Evolutionary conservation across 2,888 invertebrate species (phyloP), one percentile per base, ranked within the genome.

Genomic region (Leptogaster cylindrica): DNA sequence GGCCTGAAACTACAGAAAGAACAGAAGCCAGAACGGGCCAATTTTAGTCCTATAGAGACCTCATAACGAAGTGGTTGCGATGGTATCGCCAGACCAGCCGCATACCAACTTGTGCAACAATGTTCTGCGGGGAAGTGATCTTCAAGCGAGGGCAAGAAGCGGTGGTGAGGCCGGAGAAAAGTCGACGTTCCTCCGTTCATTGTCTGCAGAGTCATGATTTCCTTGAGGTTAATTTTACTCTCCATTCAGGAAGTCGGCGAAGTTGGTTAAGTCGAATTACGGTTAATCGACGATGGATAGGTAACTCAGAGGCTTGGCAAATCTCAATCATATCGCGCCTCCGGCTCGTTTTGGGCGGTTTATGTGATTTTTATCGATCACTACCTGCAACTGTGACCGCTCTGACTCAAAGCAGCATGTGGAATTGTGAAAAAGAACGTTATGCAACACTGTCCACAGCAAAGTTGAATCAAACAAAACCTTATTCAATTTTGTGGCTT

Each of bases 231-330:
- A 39, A 39, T 39, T 39, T 39, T 39, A 12, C 12, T 4, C 3
- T 41, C 41, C 41, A 41, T 41, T 41, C 41, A 41, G 41, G 41
- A 41, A 41, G 41, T 41, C 16, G 18, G n/a, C n/a, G n/a, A n/a
- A n/a, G n/a, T n/a, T n/a, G n/a, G 41, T 41, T 41, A 41, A 41
- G 10, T 41, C 41, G 41, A 41, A 41, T 41, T 41, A 41, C 14
- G 41, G 41, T 41, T 41, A 41, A 41, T 41, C 41, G 41, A 10
- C 16, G 41, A 12, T 5, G 16, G 41, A 36, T 36, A 36, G 10
- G n/a, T 7, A 36, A 36, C 36, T n/a, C 20, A 14, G 2, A 41
- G n/a, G 6, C 10, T 12, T 14, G 5, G 41, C 18, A 41, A 41
- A 41, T 41, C 41, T 41, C 41, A 41, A 41, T 41, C 41, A 3